Evolutionary conservation across 2,797 vertebrate genomes (phyloP), one percentile per base, ranked within the genome.

Genomic region (Acestrorhynchus altus): DNA sequence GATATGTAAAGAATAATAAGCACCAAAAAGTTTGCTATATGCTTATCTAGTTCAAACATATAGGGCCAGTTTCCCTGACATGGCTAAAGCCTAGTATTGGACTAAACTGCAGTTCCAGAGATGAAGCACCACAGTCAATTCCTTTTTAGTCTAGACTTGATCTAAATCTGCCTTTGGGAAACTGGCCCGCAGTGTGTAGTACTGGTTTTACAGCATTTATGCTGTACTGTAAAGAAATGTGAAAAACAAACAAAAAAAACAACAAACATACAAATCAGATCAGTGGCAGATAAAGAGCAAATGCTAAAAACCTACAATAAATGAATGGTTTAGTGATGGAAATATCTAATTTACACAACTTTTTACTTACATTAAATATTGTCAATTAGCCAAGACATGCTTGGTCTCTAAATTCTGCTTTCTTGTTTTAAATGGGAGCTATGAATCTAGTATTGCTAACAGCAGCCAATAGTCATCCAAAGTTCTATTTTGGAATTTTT

Each of bases 1-100:
- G 24, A 49, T 3, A 68, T 73, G 75, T 39, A 44, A 66, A 78
- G 74, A 26, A 65, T 54, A 82, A 78, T 52, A 75, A 82, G 46
- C 66, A 78, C 66, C 74, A 61, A 81, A 77, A 76, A 44, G 16
- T 47, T 35, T 75, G 10, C 49, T 59, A 61, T 15, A 12, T 13
- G 49, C 49, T 22, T 54, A 22, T 40, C 12, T 35, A 12, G 31
- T 35, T 31, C 28, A 31, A 18, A 59, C 28, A 31, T 59, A 8
- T 59, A 28, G 15, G 13, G 56, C 13, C 22, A 1, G 28, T 31
- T 61, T 61, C 31, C 59, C 4, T 39, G 18, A 40, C 31, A 18
- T 1, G 9, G 59, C 39, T 40, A 20, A 20, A 15, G 12, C 54
- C 54, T 57, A 57, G 4, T 1, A 1, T 8, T 54, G 20, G 51